Evolutionary conservation across 2,888 invertebrate species (phyloP).

Genomic region (Hartigia nigra): DNA sequence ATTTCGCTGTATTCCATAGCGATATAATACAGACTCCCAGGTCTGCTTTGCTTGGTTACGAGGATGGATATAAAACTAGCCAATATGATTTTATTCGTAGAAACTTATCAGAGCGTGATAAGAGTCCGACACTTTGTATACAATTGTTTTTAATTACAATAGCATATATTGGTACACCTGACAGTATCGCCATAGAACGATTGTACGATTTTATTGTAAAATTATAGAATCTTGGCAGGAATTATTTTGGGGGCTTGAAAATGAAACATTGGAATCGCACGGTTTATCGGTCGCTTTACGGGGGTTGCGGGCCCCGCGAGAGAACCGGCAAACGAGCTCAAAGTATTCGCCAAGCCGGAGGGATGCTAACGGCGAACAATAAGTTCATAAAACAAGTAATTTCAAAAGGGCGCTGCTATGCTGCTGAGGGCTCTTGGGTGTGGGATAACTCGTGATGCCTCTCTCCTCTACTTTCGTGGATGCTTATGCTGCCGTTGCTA

Average conservation of each 20-base stretch:
- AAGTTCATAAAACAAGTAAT: constrained; percentile 33
- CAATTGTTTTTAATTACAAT: neutral
- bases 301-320: neutral
- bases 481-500: constrained; percentile 10
- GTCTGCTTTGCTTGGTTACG: neutral
- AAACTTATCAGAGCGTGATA: neutral
- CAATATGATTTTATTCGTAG: neutral
- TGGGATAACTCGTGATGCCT: constrained; percentile 17
- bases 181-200: neutral
- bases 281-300: constrained; percentile 8
- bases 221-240: neutral
- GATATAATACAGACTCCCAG: neutral
- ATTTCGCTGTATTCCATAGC: neutral
- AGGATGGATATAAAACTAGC: neutral
- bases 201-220: neutral
- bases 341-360: constrained; percentile 9
- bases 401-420: constrained; percentile 15
- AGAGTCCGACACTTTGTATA: neutral
- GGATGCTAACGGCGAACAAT: constrained; percentile 24
- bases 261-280: neutral
- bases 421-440: constrained; percentile 8
- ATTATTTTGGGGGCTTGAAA: neutral
- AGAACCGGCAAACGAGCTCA: constrained; percentile 3
- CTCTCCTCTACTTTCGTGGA: constrained; percentile 9
- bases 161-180: neutral